Evolutionary conservation across 1,140 invertebrate species (phyloP).

Genomic region (Apis dorsata): DNA sequence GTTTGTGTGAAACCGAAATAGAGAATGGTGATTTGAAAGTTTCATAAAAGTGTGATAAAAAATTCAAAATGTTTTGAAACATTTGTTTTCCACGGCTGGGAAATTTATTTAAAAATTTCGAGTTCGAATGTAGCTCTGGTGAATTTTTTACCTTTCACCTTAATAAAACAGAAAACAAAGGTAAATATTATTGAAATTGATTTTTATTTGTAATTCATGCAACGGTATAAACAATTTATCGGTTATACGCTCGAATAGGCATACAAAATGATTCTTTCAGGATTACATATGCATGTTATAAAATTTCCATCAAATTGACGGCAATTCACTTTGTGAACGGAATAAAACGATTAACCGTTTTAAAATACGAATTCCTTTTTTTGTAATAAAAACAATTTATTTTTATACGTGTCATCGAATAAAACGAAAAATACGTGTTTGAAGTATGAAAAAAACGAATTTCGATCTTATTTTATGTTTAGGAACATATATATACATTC

Average conservation of each 20-base stretch:
- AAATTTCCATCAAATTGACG: background rate
- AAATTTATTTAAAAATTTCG: background rate
- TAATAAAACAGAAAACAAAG: background rate
- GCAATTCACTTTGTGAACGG: background rate
- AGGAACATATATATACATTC: too few relatives aligned
- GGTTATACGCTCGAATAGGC: background rate
- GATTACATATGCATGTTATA: constrained; percentile 5
- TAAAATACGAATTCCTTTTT: background rate
- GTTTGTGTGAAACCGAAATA: background rate
- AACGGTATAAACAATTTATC: background rate
- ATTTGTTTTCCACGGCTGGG: too few relatives aligned
- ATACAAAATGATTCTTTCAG: background rate
- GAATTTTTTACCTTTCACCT: background rate
- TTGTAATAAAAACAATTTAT: background rate
- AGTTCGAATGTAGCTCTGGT: background rate
- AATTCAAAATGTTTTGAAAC: background rate
- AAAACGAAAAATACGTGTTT: background rate
- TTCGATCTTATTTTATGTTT: rapidly evolving
- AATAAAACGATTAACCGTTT: background rate
- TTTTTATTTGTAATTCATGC: background rate
- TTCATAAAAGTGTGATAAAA: background rate
- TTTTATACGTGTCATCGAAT: background rate
- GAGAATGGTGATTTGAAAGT: background rate
- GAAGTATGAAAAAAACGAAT: background rate
- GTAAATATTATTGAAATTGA: background rate